Evolutionary conservation across 2,113 vertebrate species (phyloP).

Genomic region (Dunckerocampus dactyliophorus): DNA sequence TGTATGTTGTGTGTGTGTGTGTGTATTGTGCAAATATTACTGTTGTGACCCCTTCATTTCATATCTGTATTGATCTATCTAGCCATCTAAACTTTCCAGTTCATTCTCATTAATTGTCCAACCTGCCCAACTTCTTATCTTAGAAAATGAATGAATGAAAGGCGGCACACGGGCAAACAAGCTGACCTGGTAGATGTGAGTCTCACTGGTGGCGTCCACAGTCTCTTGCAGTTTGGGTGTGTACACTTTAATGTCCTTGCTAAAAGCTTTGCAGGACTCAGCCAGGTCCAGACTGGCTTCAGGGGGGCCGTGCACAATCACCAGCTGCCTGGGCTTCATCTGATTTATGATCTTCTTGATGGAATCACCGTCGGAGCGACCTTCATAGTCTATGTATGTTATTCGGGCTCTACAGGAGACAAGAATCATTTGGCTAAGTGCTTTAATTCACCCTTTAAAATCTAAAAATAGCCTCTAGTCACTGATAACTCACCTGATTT

Average conservation of each 20-base stretch:
- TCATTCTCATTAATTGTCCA: no score
- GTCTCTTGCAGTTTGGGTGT: conserved; percentile 96
- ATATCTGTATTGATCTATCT: no score
- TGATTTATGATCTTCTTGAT: conserved; percentile 99
- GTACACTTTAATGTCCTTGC: conserved; percentile 98
- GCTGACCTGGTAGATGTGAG: conserved; percentile 95
- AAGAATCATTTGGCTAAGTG: not conserved
- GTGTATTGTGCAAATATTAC: no score
- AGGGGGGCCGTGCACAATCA: conserved; percentile 93
- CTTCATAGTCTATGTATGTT: conserved; percentile 97
- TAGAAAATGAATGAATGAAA: no score
- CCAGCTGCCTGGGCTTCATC: conserved; percentile 94
- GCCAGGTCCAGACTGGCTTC: conserved; percentile 93
- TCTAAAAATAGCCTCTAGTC: not conserved
- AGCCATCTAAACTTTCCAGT: no score
- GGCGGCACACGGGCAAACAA: no score
- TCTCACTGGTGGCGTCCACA: conserved; percentile 94
- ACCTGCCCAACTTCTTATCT: no score
- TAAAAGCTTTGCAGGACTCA: conserved; percentile 93
- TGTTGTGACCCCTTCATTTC: no score
- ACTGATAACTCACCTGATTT: conserved; percentile 86
- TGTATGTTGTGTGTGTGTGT: no score
- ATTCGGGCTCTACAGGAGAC: conserved; percentile 81
- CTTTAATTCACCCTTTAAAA: not conserved
- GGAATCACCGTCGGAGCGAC: conserved; percentile 95